Percentiles rank a stretch among this genome's conserved stretches.
These are phyloP conservation scores for Orchesella cincta DNA, from an alignment of 1,140 invertebrate genomes.

Conservation along the genomic window DNA sequence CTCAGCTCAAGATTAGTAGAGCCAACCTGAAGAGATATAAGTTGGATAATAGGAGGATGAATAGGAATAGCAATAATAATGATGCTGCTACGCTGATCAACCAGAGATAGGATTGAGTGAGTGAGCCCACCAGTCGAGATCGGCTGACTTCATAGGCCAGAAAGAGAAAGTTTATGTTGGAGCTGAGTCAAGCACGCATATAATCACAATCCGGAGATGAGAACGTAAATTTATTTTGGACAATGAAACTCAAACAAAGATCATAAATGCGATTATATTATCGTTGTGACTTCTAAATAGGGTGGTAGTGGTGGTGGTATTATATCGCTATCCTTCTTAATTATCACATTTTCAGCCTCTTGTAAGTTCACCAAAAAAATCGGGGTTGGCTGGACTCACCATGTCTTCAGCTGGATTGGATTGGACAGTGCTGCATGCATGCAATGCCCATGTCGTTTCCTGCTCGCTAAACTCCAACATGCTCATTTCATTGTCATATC, in stretches of 20 bases:
- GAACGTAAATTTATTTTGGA: too few species aligned
- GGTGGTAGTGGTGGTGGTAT: too few species aligned
- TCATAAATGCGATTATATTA: too few species aligned
- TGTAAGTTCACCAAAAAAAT: not conserved
- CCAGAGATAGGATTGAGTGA: slow-evolving; percentile 10
- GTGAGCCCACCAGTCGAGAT: slow-evolving; percentile 15
- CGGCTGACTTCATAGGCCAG: too few species aligned
- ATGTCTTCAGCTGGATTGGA: not conserved
- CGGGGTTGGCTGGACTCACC: not conserved
- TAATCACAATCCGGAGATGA: too few species aligned
- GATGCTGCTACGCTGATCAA: not conserved
- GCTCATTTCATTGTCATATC: not conserved
- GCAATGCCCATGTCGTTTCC: not conserved
- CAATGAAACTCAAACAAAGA: too few species aligned
- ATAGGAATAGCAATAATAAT: slow-evolving; percentile 6
- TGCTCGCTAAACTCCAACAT: not conserved
- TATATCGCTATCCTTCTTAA: slow-evolving; percentile 2
- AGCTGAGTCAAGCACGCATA: too few species aligned
- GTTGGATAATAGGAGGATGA: not conserved
- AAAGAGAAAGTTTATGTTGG: too few species aligned
- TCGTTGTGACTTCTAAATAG: too few species aligned
- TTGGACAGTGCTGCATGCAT: not conserved
- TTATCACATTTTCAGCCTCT: not conserved
- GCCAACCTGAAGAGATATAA: too few species aligned
- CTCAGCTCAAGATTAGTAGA: too few species aligned